These are phyloP conservation scores for Anaspis maculata DNA, from an alignment of 2,888 invertebrate species.

Conservation along the genomic window DNA sequence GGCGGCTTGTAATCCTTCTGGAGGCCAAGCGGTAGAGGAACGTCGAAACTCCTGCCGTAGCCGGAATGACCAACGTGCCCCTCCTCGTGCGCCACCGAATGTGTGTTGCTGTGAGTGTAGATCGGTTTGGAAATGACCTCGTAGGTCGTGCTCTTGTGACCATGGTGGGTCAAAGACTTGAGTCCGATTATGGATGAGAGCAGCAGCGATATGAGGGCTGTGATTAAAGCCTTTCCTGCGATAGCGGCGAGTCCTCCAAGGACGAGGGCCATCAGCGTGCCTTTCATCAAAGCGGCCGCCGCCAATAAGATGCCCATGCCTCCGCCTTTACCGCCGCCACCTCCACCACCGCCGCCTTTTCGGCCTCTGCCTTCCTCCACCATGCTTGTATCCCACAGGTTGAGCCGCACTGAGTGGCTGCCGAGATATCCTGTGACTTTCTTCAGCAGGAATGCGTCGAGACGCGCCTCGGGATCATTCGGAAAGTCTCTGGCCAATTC, in stretches of 20 bases:
- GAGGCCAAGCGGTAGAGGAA: constrained; percentile 38
- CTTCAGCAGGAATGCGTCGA: constrained; percentile 67
- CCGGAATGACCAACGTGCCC: constrained; percentile 44
- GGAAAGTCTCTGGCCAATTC: constrained; percentile 69
- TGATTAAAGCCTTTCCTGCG: constrained; percentile 78
- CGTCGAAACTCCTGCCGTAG: constrained; percentile 46
- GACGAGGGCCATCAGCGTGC: constrained; percentile 63
- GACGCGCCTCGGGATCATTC: constrained; percentile 63
- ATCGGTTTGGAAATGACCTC: constrained; percentile 78
- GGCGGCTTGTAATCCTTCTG: constrained; percentile 55
- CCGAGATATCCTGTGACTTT: constrained; percentile 64
- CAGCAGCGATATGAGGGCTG: constrained; percentile 70
- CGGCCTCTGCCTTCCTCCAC: constrained; percentile 33
- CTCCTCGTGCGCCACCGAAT: constrained; percentile 59
- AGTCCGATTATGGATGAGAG: constrained; percentile 69
- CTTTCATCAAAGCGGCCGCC: constrained; percentile 53
- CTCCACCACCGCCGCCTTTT: constrained; percentile 41
- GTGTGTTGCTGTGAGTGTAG: constrained; percentile 61
- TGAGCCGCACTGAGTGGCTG: constrained; percentile 64
- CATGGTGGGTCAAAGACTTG: constrained; percentile 58
- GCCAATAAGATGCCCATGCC: constrained; percentile 39
- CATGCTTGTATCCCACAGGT: constrained; percentile 46
- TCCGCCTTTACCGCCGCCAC: constrained; percentile 50
- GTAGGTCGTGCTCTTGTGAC: constrained; percentile 66
- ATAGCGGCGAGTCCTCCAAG: constrained; percentile 65